Evolutionary conservation across 2,888 invertebrate species (phyloP).

Genomic region (Stenchaetothrips biformis): DNA sequence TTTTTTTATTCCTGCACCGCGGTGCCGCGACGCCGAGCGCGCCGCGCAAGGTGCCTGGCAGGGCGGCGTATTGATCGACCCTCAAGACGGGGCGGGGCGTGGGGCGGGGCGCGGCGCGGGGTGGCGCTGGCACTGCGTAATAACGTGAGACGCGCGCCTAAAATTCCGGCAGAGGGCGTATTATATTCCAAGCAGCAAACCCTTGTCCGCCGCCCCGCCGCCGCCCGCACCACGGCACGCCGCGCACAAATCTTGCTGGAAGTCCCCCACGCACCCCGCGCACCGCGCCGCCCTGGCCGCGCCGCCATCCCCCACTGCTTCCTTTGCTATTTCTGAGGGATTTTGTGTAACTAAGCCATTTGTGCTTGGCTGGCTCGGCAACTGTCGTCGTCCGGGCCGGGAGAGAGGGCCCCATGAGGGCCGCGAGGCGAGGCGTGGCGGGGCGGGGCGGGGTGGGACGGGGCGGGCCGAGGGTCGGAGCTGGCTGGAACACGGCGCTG

Average conservation of each 20-base stretch:
- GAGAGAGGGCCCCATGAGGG: not conserved
- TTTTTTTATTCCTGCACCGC: not conserved
- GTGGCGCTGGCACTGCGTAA: not conserved
- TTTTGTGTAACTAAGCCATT: slow-evolving; percentile 25
- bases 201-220: not conserved
- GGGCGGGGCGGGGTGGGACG: no score
- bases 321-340: slow-evolving; percentile 24
- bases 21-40: not conserved
- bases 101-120: not conserved
- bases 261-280: not conserved
- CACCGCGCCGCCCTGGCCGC: not conserved
- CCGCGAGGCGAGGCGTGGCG: not conserved
- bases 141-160: slow-evolving; percentile 24
- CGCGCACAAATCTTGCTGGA: slow-evolving; percentile 12
- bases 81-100: slow-evolving; percentile 6
- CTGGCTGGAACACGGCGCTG: no score
- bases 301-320: not conserved
- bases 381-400: slow-evolving; percentile 20
- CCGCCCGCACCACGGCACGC: not conserved
- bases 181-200: slow-evolving; percentile 23
- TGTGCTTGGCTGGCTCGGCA: slow-evolving; percentile 22
- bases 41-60: not conserved
- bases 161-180: slow-evolving; percentile 22
- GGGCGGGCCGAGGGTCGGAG: no score
- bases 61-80: not conserved